Conservation (phyloP, 2,888 invertebrate species). For the Tenthredo notha region DNA sequence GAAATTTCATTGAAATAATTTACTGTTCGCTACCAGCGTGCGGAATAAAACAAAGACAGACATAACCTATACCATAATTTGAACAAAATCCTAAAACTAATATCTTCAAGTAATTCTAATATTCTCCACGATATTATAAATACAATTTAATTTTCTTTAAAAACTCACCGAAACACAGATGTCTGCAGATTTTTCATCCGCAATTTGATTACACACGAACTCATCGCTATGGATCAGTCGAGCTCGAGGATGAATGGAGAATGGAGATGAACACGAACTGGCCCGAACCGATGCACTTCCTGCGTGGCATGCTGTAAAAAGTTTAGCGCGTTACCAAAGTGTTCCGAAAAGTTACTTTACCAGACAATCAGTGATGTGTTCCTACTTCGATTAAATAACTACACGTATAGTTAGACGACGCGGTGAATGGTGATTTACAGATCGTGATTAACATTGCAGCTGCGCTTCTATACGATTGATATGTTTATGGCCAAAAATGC, state of each 20-base stretch:
- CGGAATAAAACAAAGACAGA: neutral
- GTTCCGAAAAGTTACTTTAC: neutral
- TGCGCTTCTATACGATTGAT: neutral
- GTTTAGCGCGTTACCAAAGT: neutral
- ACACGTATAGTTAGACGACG: neutral
- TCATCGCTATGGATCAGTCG: neutral
- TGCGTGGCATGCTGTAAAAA: neutral
- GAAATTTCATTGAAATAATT: neutral
- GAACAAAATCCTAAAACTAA: neutral
- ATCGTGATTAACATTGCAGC: neutral
- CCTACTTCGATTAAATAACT: neutral
- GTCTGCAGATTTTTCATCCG: neutral
- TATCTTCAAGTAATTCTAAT: neutral
- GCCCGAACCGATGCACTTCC: slow-evolving; percentile 4
- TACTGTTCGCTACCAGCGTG: neutral
- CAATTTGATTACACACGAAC: neutral
- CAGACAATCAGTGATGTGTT: neutral
- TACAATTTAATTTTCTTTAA: neutral
- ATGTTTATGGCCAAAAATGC: slow-evolving; percentile 1
- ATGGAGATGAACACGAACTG: neutral
- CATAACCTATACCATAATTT: neutral
- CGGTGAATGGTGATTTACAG: neutral
- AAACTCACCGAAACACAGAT: slow-evolving; percentile 12
- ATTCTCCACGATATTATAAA: neutral
- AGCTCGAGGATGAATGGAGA: no score